These are phyloP conservation scores for Harpagifer antarcticus DNA, from an alignment of 2,797 vertebrate species.

Conservation along the genomic window DNA sequence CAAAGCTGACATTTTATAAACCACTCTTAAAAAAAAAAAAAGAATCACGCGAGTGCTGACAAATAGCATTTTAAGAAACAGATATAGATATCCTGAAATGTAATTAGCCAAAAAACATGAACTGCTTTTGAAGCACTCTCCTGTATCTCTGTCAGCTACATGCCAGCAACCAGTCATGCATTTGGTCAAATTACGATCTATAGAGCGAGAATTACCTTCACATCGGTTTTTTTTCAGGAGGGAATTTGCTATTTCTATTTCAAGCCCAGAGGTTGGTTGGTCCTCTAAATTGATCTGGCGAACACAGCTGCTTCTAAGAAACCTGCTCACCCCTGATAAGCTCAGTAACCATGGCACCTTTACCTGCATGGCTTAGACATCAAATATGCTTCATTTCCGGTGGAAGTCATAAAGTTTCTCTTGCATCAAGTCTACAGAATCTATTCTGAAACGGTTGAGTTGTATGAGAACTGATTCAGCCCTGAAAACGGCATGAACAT, in stretches of 20 bases:
- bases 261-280: slow-evolving; percentile 73
- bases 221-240: slow-evolving; percentile 14
- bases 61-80: not conserved
- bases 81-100: slow-evolving; percentile 27
- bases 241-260: slow-evolving; percentile 78
- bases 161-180: slow-evolving; percentile 46
- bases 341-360: slow-evolving; percentile 71
- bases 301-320: slow-evolving; percentile 77
- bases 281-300: slow-evolving; percentile 79
- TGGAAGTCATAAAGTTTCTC: slow-evolving; percentile 63
- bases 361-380: slow-evolving; percentile 65
- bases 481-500: not conserved
- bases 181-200: slow-evolving; percentile 50
- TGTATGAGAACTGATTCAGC: not conserved
- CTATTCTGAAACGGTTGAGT: slow-evolving; percentile 29
- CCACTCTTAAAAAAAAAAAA: not conserved
- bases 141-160: slow-evolving; percentile 41
- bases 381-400: slow-evolving; percentile 74
- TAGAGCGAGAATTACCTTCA: slow-evolving; percentile 28
- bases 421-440: slow-evolving; percentile 49
- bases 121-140: slow-evolving; percentile 23
- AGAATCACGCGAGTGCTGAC: not conserved
- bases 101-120: slow-evolving; percentile 27
- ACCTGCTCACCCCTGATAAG: slow-evolving; percentile 85
- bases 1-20: slow-evolving; percentile 6